Evolutionary conservation across 2,888 invertebrate genomes (phyloP).

Genomic region (Aphodius sticticus): DNA sequence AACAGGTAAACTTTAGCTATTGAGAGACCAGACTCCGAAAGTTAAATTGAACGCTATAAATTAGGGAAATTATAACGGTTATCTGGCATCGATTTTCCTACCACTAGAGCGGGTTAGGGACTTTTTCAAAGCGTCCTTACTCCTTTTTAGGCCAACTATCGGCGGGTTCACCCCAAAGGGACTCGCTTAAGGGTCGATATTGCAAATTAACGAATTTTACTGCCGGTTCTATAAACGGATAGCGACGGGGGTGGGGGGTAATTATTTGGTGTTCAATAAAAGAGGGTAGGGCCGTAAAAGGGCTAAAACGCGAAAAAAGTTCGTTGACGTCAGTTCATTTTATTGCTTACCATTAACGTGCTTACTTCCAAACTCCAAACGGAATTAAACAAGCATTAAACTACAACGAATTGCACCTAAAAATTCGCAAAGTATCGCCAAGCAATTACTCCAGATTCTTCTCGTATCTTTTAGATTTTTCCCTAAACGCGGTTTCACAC

Average conservation of each 20-base stretch:
- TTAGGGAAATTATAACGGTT: constrained; percentile 21
- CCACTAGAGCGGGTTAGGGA: neutral
- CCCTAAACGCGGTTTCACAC: no score
- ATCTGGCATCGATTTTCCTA: constrained; percentile 17
- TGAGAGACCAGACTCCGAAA: constrained; percentile 19
- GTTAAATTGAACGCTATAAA: constrained; percentile 24
- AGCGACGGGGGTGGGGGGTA: neutral
- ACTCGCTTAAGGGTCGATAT: neutral
- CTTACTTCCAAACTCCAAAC: neutral
- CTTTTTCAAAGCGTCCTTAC: constrained; percentile 13
- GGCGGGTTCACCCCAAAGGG: neutral
- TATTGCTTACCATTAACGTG: neutral
- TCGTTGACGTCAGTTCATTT: neutral
- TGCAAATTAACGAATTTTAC: constrained; percentile 4
- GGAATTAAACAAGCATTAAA: neutral
- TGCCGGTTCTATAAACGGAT: neutral
- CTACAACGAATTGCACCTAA: neutral
- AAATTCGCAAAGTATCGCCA: neutral
- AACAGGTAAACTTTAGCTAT: constrained; percentile 24
- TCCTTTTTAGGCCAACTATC: constrained; percentile 12
- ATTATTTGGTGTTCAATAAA: neutral
- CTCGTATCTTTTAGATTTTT: no score
- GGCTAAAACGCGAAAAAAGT: constrained; percentile 16
- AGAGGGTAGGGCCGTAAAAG: neutral
- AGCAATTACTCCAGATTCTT: neutral